Percentiles rank a stretch among this genome's conserved stretches.
Conservation (phyloP, 2,888 invertebrate species). For the Drosophila mayaguana region DNA sequence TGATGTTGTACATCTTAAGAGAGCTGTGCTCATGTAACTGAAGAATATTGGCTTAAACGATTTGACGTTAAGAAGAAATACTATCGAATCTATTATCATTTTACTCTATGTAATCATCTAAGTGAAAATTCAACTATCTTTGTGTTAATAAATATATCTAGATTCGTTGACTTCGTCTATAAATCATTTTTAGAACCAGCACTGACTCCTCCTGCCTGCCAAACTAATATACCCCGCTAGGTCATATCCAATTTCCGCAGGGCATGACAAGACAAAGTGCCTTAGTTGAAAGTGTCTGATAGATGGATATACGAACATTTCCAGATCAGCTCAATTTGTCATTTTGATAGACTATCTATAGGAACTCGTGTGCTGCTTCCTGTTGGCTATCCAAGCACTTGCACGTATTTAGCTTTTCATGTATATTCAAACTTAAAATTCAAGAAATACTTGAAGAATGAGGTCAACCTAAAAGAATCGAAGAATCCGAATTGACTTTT, state of each 20-base stretch:
- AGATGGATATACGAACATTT: slow-evolving; percentile 2
- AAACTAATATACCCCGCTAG: neutral
- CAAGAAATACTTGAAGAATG: slow-evolving; percentile 1
- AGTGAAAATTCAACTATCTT: no score
- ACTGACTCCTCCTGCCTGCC: neutral
- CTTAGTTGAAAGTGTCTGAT: slow-evolving; percentile 2
- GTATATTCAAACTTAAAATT: neutral
- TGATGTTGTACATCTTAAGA: no score
- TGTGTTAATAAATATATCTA: no score
- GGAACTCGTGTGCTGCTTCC: neutral
- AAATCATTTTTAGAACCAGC: no score
- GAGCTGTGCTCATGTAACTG: no score
- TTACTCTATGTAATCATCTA: no score
- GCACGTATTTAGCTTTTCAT: no score
- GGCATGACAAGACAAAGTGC: neutral
- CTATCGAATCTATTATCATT: no score
- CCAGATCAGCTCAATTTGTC: neutral
- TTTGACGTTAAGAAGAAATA: no score
- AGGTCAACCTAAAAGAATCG: slow-evolving; percentile 4
- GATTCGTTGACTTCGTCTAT: neutral
- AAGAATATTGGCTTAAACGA: no score
- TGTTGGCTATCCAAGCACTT: neutral
- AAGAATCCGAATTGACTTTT: slow-evolving; percentile 8
- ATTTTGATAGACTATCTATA: neutral
- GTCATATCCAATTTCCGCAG: no score